Conservation (phyloP, 2,888 invertebrate species). For the Sphaerophoria taeniata region DNA sequence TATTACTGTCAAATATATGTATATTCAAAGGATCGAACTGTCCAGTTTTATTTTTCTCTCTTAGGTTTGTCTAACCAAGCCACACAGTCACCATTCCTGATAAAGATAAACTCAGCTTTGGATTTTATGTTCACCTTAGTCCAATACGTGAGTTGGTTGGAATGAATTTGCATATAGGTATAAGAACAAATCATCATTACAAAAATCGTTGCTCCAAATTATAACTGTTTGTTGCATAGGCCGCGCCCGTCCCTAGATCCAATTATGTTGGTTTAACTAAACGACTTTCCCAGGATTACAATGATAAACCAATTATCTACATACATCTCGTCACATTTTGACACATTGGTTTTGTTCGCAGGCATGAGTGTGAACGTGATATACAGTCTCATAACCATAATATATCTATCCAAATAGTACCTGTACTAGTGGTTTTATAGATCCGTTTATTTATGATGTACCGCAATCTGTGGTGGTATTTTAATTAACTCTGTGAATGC, state of each 20-base stretch:
- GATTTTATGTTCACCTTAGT: too few species aligned
- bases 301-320: conserved; percentile 69
- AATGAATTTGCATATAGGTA: too few species aligned
- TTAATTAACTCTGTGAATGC: conserved; percentile 67
- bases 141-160: too few species aligned
- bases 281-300: conserved; percentile 52
- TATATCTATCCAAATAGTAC: conserved; percentile 6
- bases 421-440: conserved; percentile 27
- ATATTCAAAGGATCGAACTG: too few species aligned
- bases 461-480: conserved; percentile 70
- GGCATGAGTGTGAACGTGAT: conserved; percentile 59
- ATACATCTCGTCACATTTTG: conserved; percentile 68
- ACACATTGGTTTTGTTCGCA: conserved; percentile 55
- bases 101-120: too few species aligned
- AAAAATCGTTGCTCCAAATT: background rate
- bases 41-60: too few species aligned
- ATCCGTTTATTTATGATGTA: conserved; percentile 61
- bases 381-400: background rate
- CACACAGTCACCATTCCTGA: too few species aligned
- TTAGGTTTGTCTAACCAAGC: too few species aligned
- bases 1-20: too few species aligned
- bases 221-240: background rate
- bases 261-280: conserved; percentile 61
- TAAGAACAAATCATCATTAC: too few species aligned
- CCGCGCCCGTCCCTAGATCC: conserved; percentile 22